Base-by-base conservation (phyloP, 2,888 invertebrate species). In the Nasonovia ribisnigri region DNA sequence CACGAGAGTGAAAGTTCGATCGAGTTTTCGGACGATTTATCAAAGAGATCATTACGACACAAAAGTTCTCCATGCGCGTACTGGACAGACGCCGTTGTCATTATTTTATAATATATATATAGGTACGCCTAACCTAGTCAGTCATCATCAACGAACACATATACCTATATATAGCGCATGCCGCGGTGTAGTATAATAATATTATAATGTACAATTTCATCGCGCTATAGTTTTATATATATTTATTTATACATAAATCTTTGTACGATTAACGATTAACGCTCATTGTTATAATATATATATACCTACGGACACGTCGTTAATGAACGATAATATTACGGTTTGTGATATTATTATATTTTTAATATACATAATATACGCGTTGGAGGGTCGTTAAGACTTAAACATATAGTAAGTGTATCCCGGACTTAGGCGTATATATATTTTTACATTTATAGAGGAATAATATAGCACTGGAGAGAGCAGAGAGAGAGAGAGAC, bases 1-100 rank as follows among this genome's bases (percentile, higher is more conserved):
- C n/a, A 42, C 43, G 26, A 92, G 51, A 92, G 92, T 88, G 92
- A 92, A 92, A 92, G 92, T 92, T 67, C 29, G 77, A 42, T 42
- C 42, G 20, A 48, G 92, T 92, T 92, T 92, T 92, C n/a, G 20
- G 67, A 16, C 48, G 20, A 67, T 92, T 92, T 24, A 77, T 77
- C 20, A 48, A 88, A 92, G 42, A 51, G 87, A 92, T 88, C 67
- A 88, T 88, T 88, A 92, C 46, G 42, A 77, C 29, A 67, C 46
- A 77, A 88, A 67, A 86, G n/a, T 60, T 26, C 2, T 86, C 13
- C 16, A 26, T 13, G 11, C 36, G 16, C n/a, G 5, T 67, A 67
- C 67, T 2, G 20, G 77, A 77, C 36, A 77, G 16, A 24, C 20
- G 77, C 3, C 36, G 20, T 77, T 36, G 20, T 77, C 36, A 36